Conservation (phyloP, 2,888 invertebrate species). For the Cyaniris semiargus region DNA sequence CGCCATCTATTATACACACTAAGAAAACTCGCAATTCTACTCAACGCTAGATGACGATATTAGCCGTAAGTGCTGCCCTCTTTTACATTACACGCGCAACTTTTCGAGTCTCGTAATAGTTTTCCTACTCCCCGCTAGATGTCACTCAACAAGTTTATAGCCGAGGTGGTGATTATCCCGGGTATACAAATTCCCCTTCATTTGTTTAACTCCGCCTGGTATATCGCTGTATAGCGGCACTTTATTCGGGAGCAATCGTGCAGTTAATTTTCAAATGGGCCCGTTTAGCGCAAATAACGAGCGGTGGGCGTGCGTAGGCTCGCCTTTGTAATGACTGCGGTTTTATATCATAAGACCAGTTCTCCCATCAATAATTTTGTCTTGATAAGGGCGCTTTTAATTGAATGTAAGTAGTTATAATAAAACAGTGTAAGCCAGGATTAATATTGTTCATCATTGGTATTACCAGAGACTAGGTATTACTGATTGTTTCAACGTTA, state of each 20-base stretch:
- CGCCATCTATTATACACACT: background rate
- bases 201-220: conserved; percentile 52
- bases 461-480: too few relatives aligned
- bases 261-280: conserved; percentile 74
- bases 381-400: conserved; percentile 16
- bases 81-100: background rate
- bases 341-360: conserved; percentile 38
- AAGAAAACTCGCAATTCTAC: background rate
- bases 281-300: conserved; percentile 72
- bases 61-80: background rate
- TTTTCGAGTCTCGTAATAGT: conserved; percentile 38
- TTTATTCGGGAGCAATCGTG: conserved; percentile 72
- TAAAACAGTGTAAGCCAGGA: background rate
- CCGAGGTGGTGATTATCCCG: background rate
- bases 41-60: background rate
- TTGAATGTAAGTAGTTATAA: background rate
- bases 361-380: conserved; percentile 29
- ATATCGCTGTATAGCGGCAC: conserved; percentile 56
- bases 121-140: conserved; percentile 52
- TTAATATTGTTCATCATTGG: too few relatives aligned
- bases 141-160: conserved; percentile 46
- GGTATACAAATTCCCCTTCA: conserved; percentile 43
- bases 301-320: conserved; percentile 52
- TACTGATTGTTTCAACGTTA: too few relatives aligned
- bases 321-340: conserved; percentile 57